Evolutionary conservation across 2,888 invertebrate species (phyloP).

Genomic region (Gisinianus flammeolus): DNA sequence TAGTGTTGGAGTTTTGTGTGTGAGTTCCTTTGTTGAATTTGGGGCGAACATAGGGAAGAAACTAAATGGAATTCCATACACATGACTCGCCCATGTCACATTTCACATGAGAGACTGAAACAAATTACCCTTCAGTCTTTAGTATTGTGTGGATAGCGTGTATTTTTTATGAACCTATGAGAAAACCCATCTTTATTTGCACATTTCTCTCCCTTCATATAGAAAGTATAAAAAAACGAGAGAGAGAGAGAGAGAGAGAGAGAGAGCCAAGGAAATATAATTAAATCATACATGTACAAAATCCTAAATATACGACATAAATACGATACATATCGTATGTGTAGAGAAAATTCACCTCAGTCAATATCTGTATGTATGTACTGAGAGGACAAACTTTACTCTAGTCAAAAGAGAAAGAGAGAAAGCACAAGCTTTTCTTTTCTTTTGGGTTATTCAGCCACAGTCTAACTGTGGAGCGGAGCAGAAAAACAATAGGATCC

Average conservation of each 20-base stretch:
- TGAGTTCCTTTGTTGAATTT: no score
- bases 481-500: no score
- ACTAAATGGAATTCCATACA: not conserved
- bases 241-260: not conserved
- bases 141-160: not conserved
- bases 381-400: not conserved
- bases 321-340: no score
- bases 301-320: not conserved
- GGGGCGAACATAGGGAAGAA: no score
- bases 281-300: not conserved
- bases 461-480: no score
- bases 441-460: no score
- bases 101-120: slow-evolving; percentile 7
- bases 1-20: no score
- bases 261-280: slow-evolving; percentile 14
- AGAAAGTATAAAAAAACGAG: not conserved
- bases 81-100: not conserved
- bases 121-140: slow-evolving; percentile 19
- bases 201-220: slow-evolving; percentile 22
- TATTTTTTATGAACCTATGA: slow-evolving; percentile 12
- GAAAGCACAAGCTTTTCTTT: no score
- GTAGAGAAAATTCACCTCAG: no score
- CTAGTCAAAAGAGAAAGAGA: not conserved
- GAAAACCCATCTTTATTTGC: slow-evolving; percentile 11
- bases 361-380: not conserved